A percentile compares a stretch with the other conserved stretches of the same genome.
Evolutionary conservation across 2,797 vertebrate genomes (phyloP).

Genomic region (Clarias fuscus): DNA sequence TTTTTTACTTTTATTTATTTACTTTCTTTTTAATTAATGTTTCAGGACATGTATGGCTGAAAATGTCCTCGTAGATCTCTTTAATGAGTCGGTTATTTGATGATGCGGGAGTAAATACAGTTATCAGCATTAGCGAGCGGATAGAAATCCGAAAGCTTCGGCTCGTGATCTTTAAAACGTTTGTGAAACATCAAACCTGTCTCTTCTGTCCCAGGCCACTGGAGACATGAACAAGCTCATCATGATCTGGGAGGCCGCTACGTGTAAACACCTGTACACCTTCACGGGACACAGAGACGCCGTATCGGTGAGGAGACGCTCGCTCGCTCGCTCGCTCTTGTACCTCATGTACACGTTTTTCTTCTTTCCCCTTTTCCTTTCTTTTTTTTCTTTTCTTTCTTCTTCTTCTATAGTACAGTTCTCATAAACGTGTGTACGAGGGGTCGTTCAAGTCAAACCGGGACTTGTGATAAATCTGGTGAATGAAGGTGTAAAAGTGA

Average conservation of each 20-base stretch:
- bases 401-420: too few species aligned
- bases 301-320: constrained; percentile 80
- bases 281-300: constrained; percentile 90
- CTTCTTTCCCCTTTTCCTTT: neutral
- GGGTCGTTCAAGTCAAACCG: too few species aligned
- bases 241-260: constrained; percentile 90
- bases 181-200: neutral
- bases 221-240: constrained; percentile 93
- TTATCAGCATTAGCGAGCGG: neutral
- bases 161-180: neutral
- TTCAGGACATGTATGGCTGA: neutral
- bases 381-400: too few species aligned
- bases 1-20: too few species aligned
- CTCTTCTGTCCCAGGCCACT: constrained; percentile 76
- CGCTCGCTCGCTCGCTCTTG: neutral
- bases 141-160: neutral
- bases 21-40: too few species aligned
- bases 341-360: neutral
- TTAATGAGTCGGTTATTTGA: neutral
- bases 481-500: too few species aligned
- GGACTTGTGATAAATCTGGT: too few species aligned
- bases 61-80: neutral
- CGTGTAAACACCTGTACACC: constrained; percentile 84
- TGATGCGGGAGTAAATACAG: too few species aligned
- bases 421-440: too few species aligned